Percentiles rank a stretch among this genome's conserved stretches.
phyloP scores from a whole-genome alignment of 2,888 invertebrate species.

The Heterodera filipjevi region DNA sequence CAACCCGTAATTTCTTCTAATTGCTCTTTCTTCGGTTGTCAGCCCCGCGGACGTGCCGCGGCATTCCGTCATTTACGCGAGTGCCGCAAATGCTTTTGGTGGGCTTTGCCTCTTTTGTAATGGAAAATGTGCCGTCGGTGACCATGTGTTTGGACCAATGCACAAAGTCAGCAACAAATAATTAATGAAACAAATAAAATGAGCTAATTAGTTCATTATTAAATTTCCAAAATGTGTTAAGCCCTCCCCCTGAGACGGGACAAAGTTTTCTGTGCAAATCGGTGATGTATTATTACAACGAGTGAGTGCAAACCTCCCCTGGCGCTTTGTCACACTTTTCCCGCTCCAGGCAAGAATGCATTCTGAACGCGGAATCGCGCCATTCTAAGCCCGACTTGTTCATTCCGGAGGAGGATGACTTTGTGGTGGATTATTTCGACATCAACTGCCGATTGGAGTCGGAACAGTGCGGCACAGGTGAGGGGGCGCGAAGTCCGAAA shows the following conservation, averaged over 20 bases:
- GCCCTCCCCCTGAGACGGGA: constrained; percentile 65
- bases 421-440: constrained; percentile 65
- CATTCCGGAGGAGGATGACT: constrained; percentile 62
- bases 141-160: constrained; percentile 65
- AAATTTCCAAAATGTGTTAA: constrained; percentile 33
- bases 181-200: too few species aligned
- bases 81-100: constrained; percentile 65
- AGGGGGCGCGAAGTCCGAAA: constrained; percentile 42
- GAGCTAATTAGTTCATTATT: too few species aligned
- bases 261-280: constrained; percentile 64
- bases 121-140: constrained; percentile 65
- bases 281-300: constrained; percentile 66
- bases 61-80: constrained; percentile 61
- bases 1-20: background rate
- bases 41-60: constrained; percentile 64
- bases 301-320: constrained; percentile 34
- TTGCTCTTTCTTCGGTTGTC: constrained; percentile 30
- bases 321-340: too few species aligned
- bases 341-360: constrained; percentile 56
- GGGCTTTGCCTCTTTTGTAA: constrained; percentile 65
- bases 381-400: constrained; percentile 63
- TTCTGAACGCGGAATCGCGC: constrained; percentile 64
- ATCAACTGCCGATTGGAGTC: constrained; percentile 59
- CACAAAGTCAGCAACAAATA: constrained; percentile 52
- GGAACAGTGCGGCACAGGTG: constrained; percentile 61